phyloP scores from a whole-genome alignment of 2,797 vertebrate genomes.

The Channallabes apus region DNA sequence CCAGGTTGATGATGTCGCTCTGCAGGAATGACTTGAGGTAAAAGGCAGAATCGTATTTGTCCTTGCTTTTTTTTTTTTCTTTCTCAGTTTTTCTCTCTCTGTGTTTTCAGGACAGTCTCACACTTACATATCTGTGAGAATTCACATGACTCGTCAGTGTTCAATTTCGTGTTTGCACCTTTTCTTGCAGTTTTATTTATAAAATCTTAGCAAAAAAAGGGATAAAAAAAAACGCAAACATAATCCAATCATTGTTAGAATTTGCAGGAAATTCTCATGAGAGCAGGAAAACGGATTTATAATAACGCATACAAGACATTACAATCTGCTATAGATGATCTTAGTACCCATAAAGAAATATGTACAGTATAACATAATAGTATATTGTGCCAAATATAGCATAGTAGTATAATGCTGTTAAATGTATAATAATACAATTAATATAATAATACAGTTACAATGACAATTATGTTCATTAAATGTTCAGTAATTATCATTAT shows the following conservation, averaged over 20 bases:
- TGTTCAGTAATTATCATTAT: not conserved
- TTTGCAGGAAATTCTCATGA: not conserved
- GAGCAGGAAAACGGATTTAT: too few species aligned
- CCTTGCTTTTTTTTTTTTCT: not conserved
- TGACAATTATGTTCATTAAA: not conserved
- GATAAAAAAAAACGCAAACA: not conserved
- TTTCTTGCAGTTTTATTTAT: conserved; percentile 14
- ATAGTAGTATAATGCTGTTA: not conserved
- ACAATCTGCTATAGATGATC: not conserved
- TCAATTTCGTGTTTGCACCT: conserved; percentile 2
- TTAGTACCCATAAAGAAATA: not conserved
- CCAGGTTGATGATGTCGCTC: conserved; percentile 1
- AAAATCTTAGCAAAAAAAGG: not conserved
- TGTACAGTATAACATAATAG: not conserved
- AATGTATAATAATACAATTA: not conserved
- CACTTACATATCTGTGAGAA: conserved; percentile 13
- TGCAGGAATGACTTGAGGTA: not conserved
- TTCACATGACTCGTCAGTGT: conserved; percentile 1
- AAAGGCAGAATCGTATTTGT: conserved; percentile 3
- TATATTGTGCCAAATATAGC: not conserved
- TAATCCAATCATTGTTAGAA: not conserved
- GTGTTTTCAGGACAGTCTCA: not conserved
- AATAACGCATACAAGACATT: not conserved
- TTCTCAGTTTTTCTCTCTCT: not conserved
- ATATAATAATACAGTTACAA: not conserved